Evolutionary conservation across 2,888 invertebrate genomes (phyloP).

Genomic region (Lasioglossum malachurum): DNA sequence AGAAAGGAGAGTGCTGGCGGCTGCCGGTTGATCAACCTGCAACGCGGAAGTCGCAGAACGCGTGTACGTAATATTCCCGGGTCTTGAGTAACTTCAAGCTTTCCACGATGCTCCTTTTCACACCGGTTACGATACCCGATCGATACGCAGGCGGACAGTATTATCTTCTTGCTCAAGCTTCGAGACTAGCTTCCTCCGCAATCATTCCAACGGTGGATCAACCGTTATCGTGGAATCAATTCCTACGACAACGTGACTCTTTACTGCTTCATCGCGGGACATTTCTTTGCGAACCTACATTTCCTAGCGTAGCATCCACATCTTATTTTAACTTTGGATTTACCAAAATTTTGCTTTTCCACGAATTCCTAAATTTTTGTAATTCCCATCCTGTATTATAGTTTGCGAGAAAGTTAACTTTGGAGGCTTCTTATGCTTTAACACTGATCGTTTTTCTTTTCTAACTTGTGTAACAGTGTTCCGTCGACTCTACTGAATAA

Average conservation of each 20-base stretch:
- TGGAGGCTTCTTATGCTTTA: neutral
- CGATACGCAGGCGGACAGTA: conserved; percentile 35
- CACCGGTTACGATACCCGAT: conserved; percentile 78
- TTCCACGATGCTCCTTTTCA: conserved; percentile 59
- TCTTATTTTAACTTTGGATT: neutral
- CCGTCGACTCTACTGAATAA: neutral
- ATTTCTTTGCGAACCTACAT: neutral
- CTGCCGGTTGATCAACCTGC: conserved; percentile 73
- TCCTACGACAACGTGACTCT: neutral
- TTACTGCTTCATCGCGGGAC: neutral
- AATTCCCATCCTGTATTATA: neutral
- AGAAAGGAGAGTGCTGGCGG: conserved; percentile 62
- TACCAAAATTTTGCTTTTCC: neutral
- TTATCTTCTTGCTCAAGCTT: neutral
- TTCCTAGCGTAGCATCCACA: neutral
- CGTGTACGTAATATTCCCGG: conserved; percentile 74
- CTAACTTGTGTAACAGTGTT: neutral
- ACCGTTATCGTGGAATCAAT: neutral
- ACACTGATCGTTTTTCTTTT: neutral
- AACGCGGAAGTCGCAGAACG: conserved; percentile 78
- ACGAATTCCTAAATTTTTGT: neutral
- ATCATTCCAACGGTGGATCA: conserved; percentile 4
- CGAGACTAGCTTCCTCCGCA: neutral
- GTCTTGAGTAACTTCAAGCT: conserved; percentile 74
- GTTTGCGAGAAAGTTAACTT: neutral